phyloP scores from a whole-genome alignment of 1,140 invertebrate genomes.

The Andrena cerasifolii region DNA sequence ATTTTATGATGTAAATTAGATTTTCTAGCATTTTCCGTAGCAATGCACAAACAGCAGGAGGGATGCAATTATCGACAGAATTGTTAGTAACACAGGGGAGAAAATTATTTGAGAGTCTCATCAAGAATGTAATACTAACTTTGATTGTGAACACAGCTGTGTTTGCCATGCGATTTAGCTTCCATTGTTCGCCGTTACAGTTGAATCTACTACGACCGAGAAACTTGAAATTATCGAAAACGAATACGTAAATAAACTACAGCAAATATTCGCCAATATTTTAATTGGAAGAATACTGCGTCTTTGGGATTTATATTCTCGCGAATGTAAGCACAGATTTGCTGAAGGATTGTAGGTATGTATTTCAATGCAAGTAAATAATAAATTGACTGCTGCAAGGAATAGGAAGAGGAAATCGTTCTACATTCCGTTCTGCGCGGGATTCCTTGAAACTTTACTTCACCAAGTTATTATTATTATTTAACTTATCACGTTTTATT shows the following conservation, averaged over 20 bases:
- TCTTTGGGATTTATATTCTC: background rate
- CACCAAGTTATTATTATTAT: too few relatives aligned
- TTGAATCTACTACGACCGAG: background rate
- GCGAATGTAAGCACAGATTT: too few relatives aligned
- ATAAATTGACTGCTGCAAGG: too few relatives aligned
- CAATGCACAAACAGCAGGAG: too few relatives aligned
- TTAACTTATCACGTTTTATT: too few relatives aligned
- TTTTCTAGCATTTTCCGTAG: background rate
- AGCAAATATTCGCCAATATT: too few relatives aligned
- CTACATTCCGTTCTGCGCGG: too few relatives aligned
- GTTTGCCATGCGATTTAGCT: conserved; percentile 26
- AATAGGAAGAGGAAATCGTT: too few relatives aligned
- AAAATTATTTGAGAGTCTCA: background rate
- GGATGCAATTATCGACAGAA: background rate
- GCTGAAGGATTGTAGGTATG: too few relatives aligned
- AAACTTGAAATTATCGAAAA: conserved; percentile 8
- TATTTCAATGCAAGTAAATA: too few relatives aligned
- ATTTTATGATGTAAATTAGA: background rate
- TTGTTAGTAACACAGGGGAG: background rate
- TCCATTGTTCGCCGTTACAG: conserved; percentile 10
- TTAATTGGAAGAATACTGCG: background rate
- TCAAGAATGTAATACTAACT: conserved; percentile 17
- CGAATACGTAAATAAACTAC: background rate
- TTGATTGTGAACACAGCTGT: background rate
- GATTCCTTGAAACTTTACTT: too few relatives aligned